Base-by-base conservation (phyloP, 1,140 invertebrate genomes). In the Meteorus sp. region DNA sequence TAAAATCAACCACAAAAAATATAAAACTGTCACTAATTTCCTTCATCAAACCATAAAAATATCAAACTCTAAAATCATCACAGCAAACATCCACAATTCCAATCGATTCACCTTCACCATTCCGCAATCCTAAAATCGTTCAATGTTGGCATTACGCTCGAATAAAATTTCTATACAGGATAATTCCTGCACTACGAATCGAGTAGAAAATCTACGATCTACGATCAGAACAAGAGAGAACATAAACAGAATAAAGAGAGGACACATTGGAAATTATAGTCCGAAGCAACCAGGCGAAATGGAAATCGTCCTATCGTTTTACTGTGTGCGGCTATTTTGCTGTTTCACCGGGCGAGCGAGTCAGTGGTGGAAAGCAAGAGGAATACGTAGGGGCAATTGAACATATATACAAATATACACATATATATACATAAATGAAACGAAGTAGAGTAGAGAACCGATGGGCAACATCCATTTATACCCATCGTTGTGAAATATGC, bases 231-330 rank as follows among this genome's bases (percentile, higher is more conserved):
- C 8, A 31, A 23, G 17, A 31, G 47, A 15, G 13, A 31, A 27
- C 8, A 27, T 15, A 22, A 45, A 19, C 17, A 45, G 9, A 19
- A 13, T 17, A 45, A 11, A 29, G 29, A 52, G 50, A 35, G 50
- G 50, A 52, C 50, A 52, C 43, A 22, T 39, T 44, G 11, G 52
- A 56, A 59, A 62, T 56, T 54, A 55, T 54, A 58, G 56, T 55
- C 60, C 35, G 48, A 51, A 39, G 44, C 47, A 55, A 45, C 44
- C 45, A 37, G 52, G 45, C 43, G 56, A n/a, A 47, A 61, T 56
- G 53, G 50, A 59, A 58, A 48, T 53, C 35, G 54, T 37, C 56
- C 51, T 52, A 31, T 29, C 50, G 11, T 35, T 52, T 52, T 22
- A 29, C 11, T n/a, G 35, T 39, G 35, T 39, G 27, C 27, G 41